Base-by-base conservation (phyloP, 2,888 invertebrate species). In the Drosophila hamatofila region DNA sequence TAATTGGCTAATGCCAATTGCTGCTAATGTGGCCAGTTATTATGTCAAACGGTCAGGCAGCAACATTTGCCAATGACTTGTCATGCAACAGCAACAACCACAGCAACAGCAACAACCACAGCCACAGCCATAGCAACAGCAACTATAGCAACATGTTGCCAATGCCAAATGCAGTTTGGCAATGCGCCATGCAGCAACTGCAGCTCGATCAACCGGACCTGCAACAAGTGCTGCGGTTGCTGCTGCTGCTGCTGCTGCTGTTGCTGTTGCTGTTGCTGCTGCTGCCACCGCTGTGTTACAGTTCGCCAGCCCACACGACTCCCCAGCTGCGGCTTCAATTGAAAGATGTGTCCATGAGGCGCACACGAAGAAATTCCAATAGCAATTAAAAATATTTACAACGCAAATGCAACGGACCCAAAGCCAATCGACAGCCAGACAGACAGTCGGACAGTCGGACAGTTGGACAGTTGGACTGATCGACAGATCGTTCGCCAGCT, bases 311-410 rank as follows among this genome's bases (percentile, higher is more conserved):
- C 81, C 79, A 85, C 86, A 86, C 70, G 84, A 78, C 62, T 44
- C 21, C 59, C 21, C 59, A 61, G 52, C 52, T 48, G 52, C 72
- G 58, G 18, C 49, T 54, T 37, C 72, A 72, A 89, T 74, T 89
- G 85, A 84, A 79, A 78, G 85, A 89, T 88, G 88, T 84, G 88
- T 84, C 77, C 85, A 78, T 70, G 76, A 74, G 67, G 89, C 75
- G 87, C 89, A 65, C 84, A 84, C 78, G 72, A 71, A 75, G 80
- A 88, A 79, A 81, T 89, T 82, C 88, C 88, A 79, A 76, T 79
- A 78, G 89, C 86, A 87, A 87, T 87, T 87, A 89, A 89, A 87
- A 87, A 88, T 85, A 87, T 87, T 87, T 87, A 88, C 86, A 89
- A 89, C 85, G 85, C 86, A 86, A 86, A 87, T 89, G 80, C 83